Evolutionary conservation across 64 coral and sea anemone species (phyloP).

Genomic region (Stichodactyla mertensii): DNA sequence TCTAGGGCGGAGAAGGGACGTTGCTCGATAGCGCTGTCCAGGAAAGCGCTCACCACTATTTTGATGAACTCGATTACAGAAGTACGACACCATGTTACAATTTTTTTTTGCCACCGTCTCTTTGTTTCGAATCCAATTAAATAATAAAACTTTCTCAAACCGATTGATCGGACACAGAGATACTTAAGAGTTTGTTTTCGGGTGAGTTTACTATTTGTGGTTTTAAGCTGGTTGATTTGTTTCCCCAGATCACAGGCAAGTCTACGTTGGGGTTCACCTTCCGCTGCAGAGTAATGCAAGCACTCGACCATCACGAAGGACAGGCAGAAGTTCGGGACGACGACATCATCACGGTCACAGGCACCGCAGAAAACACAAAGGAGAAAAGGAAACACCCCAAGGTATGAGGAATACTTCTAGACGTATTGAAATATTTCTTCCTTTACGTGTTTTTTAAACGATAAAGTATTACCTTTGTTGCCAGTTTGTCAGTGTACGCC

Average conservation of each 20-base stretch:
- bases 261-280: conserved; percentile 72
- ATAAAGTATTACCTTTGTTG: too few species aligned
- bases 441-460: too few species aligned
- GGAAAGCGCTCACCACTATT: conserved; percentile 37
- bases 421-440: not conserved
- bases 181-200: not conserved
- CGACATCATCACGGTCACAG: conserved; percentile 39
- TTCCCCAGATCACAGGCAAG: conserved; percentile 64
- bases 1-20: conserved; percentile 21
- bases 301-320: not conserved
- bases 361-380: conserved; percentile 36
- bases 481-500: too few species aligned
- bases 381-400: not conserved
- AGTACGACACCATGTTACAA: conserved; percentile 37
- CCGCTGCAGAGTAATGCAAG: conserved; percentile 40
- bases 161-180: not conserved
- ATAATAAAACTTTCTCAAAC: conserved; percentile 10
- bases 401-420: not conserved
- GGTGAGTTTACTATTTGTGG: not conserved
- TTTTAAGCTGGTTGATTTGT: not conserved
- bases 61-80: conserved; percentile 58
- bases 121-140: not conserved
- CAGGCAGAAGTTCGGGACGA: not conserved
- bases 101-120: not conserved
- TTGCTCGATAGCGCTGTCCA: conserved; percentile 22